Evolutionary conservation across 2,113 vertebrate genomes (phyloP), one percentile per base, ranked within the genome.

Genomic region (Sapayoa aenigma): DNA sequence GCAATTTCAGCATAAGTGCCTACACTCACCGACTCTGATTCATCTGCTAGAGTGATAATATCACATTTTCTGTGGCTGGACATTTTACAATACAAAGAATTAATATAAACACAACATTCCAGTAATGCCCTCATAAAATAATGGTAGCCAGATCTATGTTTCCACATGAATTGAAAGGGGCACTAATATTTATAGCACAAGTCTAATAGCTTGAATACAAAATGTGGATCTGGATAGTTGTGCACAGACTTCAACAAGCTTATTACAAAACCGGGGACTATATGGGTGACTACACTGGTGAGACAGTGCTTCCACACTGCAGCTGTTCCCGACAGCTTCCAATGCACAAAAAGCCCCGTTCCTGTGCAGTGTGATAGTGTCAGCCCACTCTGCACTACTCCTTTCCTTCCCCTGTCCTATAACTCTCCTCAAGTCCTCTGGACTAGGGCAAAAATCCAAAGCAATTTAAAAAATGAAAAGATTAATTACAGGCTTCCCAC

Each of bases 301-400:
- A 66, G 21, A 37, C 15, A 47, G 14, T 2, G 9, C 46, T 60
- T 25, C 72, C 30, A 20, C 19, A 23, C 11, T 35, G 53, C 37
- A 58, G 18, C 5, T 28, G 25, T 1, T 83, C 58, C 55, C 33
- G 15, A 39, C 11, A 49, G 31, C 39, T 76, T 75, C 46, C 27
- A 42, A 19, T 12, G 41, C 9, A 21, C 15, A 27, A 55, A 73
- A 25, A 65, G 8, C 50, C 8, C 28, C 15, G 17, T 7, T 53
- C 42, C 33, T 55, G 6, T 9, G 20, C 2, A n/a, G 24, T 0
- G 0, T 7, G 33, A 0, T 3, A 19, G 9, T 3, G 3, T 11
- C 53, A 76, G 30, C 39, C 18, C 31, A 3, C 31, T 15, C 71
- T 50, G 47, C 46, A 69, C 18, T 2, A 21, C 10, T 42, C 35